Conservation (phyloP, 2,888 invertebrate genomes). For the Stictocephala bisonia region DNA sequence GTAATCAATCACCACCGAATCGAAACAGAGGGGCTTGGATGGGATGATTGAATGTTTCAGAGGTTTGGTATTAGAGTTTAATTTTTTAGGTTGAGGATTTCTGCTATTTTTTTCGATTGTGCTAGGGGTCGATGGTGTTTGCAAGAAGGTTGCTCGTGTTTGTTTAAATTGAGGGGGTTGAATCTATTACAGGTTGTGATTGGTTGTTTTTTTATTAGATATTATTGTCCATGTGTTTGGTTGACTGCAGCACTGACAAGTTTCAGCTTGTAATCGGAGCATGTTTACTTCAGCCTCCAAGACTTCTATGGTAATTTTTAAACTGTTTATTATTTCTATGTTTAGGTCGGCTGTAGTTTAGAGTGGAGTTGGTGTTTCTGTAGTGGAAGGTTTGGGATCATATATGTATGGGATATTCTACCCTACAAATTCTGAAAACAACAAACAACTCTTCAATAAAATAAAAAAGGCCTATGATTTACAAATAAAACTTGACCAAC, state of each 20-base stretch:
- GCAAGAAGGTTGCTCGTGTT: not conserved
- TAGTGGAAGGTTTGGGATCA: too few species aligned
- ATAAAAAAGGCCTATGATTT: too few species aligned
- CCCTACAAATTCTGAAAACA: too few species aligned
- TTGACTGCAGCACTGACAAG: not conserved
- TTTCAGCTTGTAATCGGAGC: not conserved
- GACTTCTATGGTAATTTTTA: not conserved
- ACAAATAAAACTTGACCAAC: too few species aligned
- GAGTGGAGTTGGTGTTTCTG: too few species aligned
- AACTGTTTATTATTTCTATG: not conserved
- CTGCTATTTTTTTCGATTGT: not conserved
- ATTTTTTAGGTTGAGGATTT: not conserved
- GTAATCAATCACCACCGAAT: not conserved
- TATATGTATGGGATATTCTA: too few species aligned
- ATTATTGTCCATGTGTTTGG: not conserved
- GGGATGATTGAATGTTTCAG: not conserved
- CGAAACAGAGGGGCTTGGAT: not conserved
- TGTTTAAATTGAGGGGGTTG: not conserved
- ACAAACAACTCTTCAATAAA: too few species aligned
- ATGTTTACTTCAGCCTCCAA: not conserved
- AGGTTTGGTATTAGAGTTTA: not conserved
- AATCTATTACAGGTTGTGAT: not conserved
- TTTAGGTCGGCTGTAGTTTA: too few species aligned
- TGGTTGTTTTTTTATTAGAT: not conserved
- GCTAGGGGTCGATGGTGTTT: not conserved